Conservation (phyloP, 2,888 invertebrate genomes). For the Strigamia crassipes region DNA sequence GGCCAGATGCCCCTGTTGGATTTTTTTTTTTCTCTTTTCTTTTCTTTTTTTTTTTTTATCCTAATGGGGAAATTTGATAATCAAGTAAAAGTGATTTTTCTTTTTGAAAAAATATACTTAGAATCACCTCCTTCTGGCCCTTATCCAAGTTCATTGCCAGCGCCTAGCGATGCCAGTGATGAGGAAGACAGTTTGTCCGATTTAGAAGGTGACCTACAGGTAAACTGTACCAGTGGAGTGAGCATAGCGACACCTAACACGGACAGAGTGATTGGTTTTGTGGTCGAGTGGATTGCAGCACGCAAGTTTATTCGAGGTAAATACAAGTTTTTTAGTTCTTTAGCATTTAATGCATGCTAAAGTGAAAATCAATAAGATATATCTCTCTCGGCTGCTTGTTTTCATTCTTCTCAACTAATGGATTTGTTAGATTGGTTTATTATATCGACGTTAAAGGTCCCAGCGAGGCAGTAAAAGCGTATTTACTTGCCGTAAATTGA, state of each 20-base stretch:
- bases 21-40: neutral
- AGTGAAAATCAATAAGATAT: too few species aligned
- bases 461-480: too few species aligned
- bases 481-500: neutral
- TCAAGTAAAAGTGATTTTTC: neutral
- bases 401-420: too few species aligned
- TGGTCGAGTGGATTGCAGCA: constrained; percentile 72
- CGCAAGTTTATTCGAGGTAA: constrained; percentile 72
- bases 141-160: constrained; percentile 10
- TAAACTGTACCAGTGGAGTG: constrained; percentile 64
- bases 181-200: constrained; percentile 54
- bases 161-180: constrained; percentile 55
- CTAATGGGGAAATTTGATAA: neutral
- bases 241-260: constrained; percentile 55
- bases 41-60: too few species aligned
- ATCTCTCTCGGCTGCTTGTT: too few species aligned
- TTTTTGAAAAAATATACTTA: neutral
- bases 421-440: too few species aligned
- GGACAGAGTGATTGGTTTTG: constrained; percentile 65
- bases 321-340: constrained; percentile 54
- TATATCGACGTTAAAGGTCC: too few species aligned
- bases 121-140: neutral
- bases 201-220: constrained; percentile 46
- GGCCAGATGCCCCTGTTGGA: neutral
- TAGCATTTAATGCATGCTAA: too few species aligned